Percentiles rank a stretch among this genome's conserved stretches.
phyloP scores from a whole-genome alignment of 2,113 vertebrate genomes.

The Colinus virginianus region DNA sequence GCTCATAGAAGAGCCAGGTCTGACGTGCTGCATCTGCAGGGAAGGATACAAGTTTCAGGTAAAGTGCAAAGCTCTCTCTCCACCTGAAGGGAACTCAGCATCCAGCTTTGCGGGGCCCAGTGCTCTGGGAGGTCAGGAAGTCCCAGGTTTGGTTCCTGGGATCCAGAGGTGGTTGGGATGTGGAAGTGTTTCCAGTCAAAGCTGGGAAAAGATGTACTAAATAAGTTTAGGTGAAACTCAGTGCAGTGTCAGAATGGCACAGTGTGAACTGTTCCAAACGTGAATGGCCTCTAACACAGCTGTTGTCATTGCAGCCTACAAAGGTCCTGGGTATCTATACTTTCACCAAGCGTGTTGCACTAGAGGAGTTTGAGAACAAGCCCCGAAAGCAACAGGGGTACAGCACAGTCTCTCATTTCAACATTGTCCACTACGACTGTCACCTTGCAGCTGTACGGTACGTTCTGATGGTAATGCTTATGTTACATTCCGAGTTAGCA shows the following conservation, averaged over 20 bases:
- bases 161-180: not conserved
- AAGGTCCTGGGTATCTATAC: conserved; percentile 98
- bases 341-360: conserved; percentile 94
- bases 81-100: not conserved
- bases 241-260: not conserved
- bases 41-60: conserved; percentile 99
- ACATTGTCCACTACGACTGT: conserved; percentile 99
- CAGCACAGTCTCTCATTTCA: conserved; percentile 99
- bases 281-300: not conserved
- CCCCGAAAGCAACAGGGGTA: conserved; percentile 98
- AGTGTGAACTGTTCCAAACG: accelerated
- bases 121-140: not conserved
- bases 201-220: not conserved
- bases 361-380: conserved; percentile 97
- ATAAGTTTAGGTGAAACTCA: not conserved
- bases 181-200: not conserved
- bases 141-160: not conserved
- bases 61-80: not conserved
- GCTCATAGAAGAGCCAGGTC: conserved; percentile 96
- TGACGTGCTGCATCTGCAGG: conserved; percentile 98
- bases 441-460: conserved; percentile 97
- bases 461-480: accelerated
- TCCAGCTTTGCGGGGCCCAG: not conserved
- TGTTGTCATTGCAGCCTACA: conserved; percentile 83
- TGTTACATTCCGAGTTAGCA: accelerated